Base-by-base conservation (phyloP, 2,888 invertebrate genomes). In the Apeira syringaria region DNA sequence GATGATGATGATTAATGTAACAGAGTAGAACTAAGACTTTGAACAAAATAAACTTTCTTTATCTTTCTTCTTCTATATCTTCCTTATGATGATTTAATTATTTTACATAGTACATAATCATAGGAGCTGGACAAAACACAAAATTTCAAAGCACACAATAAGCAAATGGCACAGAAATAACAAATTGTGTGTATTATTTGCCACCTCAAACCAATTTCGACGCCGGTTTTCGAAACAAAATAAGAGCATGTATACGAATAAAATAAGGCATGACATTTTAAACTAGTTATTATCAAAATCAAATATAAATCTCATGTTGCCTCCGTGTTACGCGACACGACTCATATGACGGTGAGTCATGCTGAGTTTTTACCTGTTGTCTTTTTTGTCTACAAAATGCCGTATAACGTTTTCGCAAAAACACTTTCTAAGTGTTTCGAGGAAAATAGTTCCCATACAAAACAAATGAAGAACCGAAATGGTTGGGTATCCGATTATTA, bases 311-410 rank as follows among this genome's bases (percentile, higher is more conserved):
- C 30, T 35, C 10, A 31, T 22, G 36, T 10, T 32, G 43, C 43
- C 37, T 28, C 43, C 15, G 43, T 28, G 43, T 33, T 44, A 37
- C 43, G 37, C 43, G 17, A 10, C 36, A n/a, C 5, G 20, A 7
- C 20, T 18, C 4, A 6, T 18, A 6, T 6, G 18, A 1, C 7
- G 20, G 2, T 44, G 43, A 44, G 18, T 44, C 37, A 33, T 37
- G 17, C 9, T 3, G 9, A 3, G 3, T 33, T 33, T 33, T 32
- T 33, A 37, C 18, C 29, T 37, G 8, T 35, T 31, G 25, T 29
- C 1, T 9, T 13, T 11, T 24, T 6, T 17, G 9, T 5, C 5
- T 15, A 8, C 8, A 29, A 20, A 20, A 15, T 17, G 26, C 9
- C 3, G 26, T 11, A 25, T 30, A 15, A 27, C 15, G 31, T 15